phyloP scores from a whole-genome alignment of 2,888 invertebrate genomes.

The Crematogaster levior region DNA sequence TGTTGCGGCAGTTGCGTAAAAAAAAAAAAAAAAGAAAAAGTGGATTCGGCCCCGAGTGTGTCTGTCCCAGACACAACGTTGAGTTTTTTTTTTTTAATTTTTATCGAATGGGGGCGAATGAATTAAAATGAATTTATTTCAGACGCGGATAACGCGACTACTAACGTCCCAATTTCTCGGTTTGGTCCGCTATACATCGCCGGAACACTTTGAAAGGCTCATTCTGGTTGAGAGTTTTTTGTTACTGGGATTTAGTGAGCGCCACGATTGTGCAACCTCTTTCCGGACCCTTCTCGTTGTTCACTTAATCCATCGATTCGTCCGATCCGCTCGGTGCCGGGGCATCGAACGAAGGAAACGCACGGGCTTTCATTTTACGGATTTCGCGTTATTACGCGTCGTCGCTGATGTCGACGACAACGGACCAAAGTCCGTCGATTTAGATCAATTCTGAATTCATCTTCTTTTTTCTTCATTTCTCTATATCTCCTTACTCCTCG shows the following conservation, averaged over 20 bases:
- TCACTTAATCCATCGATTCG: conserved; percentile 58
- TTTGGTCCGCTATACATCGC: neutral
- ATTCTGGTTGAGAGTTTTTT: conserved; percentile 48
- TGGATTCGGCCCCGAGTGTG: conserved; percentile 1
- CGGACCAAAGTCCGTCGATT: neutral
- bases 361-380: conserved; percentile 58
- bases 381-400: conserved; percentile 60
- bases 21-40: conserved; percentile 11
- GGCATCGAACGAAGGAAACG: conserved; percentile 44
- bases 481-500: neutral
- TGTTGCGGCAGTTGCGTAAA: conserved; percentile 29
- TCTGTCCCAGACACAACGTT: conserved; percentile 11
- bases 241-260: conserved; percentile 25
- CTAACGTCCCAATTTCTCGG: conserved; percentile 49
- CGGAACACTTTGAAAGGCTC: conserved; percentile 54
- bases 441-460: conserved; percentile 11
- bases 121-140: conserved; percentile 40
- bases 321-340: conserved; percentile 46
- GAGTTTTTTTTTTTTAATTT: conserved; percentile 26
- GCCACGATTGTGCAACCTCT: conserved; percentile 50
- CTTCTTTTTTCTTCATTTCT: neutral
- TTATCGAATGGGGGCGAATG: neutral
- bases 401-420: conserved; percentile 12
- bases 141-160: conserved; percentile 27
- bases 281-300: conserved; percentile 28